Evolutionary conservation across 2,888 invertebrate genomes (phyloP), one percentile per base, ranked within the genome.

Genomic region (Belgica antarctica): DNA sequence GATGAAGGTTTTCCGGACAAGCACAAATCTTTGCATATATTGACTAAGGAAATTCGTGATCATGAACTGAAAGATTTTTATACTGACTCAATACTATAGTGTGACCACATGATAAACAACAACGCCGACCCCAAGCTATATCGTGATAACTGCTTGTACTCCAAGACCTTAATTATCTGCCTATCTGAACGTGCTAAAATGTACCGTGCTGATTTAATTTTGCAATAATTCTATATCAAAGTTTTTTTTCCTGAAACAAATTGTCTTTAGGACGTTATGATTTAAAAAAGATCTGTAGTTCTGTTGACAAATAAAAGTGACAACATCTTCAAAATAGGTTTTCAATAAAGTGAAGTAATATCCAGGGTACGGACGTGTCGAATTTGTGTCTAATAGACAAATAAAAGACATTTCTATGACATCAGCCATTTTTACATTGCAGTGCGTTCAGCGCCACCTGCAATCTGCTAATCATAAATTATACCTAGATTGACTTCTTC

Each of bases 181-280:
- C 79, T 90, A 74, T 84, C 86, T 0, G 88, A 89, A 72, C 89
- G 87, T 75, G 89, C 87, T n/a, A 82, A 83, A 75, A 82, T 85
- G 1, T 88, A 87, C 76, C 90, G 90, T 75, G 88, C 88, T 19
- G 90, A 90, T 75, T n/a, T n/a, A n/a, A 81, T 86, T 1, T 77
- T 87, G 19, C 87, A 89, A 72, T 90, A 90, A n/a, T n/a, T n/a
- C n/a, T n/a, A n/a, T n/a, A n/a, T n/a, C n/a, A n/a, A n/a, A n/a
- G n/a, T n/a, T n/a, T 75, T 86, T 90, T 75, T 83, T 89, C 75
- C 84, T 86, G 71, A 84, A 87, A 76, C 77, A 87, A 75, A 83
- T 88, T 86, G 89, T 88, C 79, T 77, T 78, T 74, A 36, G 25
- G 65, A 8, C 34, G 34, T 34, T 34, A n/a, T n/a, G n/a, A n/a